A percentile compares a stretch with the other conserved stretches of the same genome.
These are phyloP conservation scores for Camarhynchus parvulus DNA, from an alignment of 2,113 vertebrate species.

Conservation along the genomic window DNA sequence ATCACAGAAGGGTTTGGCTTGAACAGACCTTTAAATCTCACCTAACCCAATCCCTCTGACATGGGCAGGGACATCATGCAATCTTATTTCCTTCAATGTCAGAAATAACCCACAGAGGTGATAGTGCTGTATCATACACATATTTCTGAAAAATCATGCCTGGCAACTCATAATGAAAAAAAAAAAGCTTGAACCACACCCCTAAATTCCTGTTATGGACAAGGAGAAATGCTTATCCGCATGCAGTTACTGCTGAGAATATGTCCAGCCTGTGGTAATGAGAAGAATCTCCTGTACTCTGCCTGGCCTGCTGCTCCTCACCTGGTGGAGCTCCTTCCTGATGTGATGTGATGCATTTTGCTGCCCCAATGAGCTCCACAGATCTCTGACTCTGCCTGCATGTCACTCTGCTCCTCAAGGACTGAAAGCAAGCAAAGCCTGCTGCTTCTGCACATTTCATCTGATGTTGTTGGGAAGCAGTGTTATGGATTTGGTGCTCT, in stretches of 20 bases:
- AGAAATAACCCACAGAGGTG: background rate
- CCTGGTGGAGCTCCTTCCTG: background rate
- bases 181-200: background rate
- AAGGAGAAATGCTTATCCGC: background rate
- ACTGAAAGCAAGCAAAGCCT: background rate
- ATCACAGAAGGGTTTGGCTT: background rate
- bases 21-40: background rate
- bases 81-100: background rate
- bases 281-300: background rate
- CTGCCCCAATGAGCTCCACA: background rate
- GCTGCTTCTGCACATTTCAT: background rate
- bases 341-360: background rate
- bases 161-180: background rate
- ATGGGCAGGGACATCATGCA: accelerated
- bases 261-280: background rate
- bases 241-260: background rate
- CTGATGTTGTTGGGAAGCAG: background rate
- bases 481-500: background rate
- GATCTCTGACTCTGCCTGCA: background rate
- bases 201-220: background rate
- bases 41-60: background rate
- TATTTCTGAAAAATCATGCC: background rate
- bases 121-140: background rate
- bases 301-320: background rate
- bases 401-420: background rate